Base-by-base conservation (phyloP, 2,797 vertebrate genomes). In the Nyctalus aviator region DNA sequence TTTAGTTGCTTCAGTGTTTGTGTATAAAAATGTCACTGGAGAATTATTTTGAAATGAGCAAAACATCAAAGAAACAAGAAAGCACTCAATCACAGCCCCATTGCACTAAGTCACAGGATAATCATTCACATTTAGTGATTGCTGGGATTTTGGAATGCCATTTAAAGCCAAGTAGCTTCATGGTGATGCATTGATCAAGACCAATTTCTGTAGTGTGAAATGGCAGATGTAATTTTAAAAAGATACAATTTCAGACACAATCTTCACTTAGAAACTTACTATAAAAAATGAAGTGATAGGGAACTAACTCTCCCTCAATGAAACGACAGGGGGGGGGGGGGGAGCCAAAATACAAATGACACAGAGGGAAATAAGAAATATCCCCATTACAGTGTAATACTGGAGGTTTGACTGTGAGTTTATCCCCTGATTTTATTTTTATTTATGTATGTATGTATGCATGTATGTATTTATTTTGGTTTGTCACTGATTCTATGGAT, bases 1-100 rank as follows among this genome's bases (percentile, higher is more conserved):
- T 86, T 57, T 48, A 78, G 17, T 68, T 79, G 41, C 12, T n/a
- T 91, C 21, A 15, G 3, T 59, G 20, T 75, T 75, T 9, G 18
- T 62, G 20, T 75, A 88, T 57, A 88, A 73, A 94, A 78, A 78
- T 30, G 88, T 41, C 66, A 0, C 18, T 79, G 53, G 53, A 46
- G 50, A 90, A 87, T 87, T 75, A 57, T 13, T 90, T 64, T 89
- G 86, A 94, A 94, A 82, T 76, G 44, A 50, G 13, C 20, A 88
- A 95, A 94, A 88, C 44, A 77, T 88, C 69, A 79, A 84, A 81
- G 53, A 81, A 81, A 55, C 71, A 73, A 23, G 66, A 79, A 46
- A 90, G 78, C 8, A 30, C 48, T 62, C 32, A 68, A 30, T 17
- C 77, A 25, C 32, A 96, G 62, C 21, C 64, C 46, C 46, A 72